Evolutionary conservation across 2,113 vertebrate genomes (phyloP).

Genomic region (Heteronetta atricapilla): DNA sequence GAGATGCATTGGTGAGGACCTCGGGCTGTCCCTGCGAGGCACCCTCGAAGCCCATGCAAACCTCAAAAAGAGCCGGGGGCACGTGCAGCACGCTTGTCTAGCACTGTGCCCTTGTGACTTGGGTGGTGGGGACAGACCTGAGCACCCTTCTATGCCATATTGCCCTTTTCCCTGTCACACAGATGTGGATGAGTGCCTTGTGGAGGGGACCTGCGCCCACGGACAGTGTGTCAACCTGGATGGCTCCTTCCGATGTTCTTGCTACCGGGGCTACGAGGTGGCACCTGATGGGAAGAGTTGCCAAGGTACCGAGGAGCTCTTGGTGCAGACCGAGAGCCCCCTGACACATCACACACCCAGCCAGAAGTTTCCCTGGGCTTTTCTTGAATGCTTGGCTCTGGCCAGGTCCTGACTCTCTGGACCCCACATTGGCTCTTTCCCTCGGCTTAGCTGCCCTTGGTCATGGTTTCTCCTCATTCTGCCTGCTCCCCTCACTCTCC

Average conservation of each 20-base stretch:
- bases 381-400: background rate
- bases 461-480: background rate
- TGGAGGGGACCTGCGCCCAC: slow-evolving; percentile 77
- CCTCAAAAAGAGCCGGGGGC: background rate
- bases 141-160: background rate
- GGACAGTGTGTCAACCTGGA: slow-evolving; percentile 87
- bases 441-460: background rate
- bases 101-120: accelerated
- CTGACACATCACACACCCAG: background rate
- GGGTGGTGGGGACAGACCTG: background rate
- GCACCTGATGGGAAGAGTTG: slow-evolving; percentile 81
- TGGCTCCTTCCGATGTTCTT: slow-evolving; percentile 85
- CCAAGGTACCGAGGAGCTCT: slow-evolving; percentile 72
- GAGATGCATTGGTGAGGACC: slow-evolving; percentile 86
- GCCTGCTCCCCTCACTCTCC: background rate
- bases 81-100: background rate
- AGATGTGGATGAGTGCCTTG: slow-evolving; percentile 87
- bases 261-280: slow-evolving; percentile 82
- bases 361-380: background rate
- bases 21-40: background rate
- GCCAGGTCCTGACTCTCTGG: background rate
- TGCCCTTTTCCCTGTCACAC: slow-evolving; percentile 34
- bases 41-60: background rate
- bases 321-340: background rate
- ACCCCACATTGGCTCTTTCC: background rate